Base-by-base conservation (phyloP, 1,140 invertebrate genomes). In the Papilio helenus region DNA sequence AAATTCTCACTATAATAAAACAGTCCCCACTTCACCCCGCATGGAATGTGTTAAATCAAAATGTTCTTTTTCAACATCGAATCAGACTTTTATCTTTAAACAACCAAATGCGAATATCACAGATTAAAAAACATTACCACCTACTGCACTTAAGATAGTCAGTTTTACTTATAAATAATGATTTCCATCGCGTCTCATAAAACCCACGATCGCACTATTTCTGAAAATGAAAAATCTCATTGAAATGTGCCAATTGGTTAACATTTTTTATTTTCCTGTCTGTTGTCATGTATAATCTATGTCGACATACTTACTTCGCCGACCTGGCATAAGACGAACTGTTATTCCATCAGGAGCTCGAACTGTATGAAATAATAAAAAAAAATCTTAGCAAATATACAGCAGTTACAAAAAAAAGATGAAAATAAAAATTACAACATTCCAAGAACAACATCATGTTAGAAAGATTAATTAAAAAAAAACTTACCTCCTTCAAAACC, bases 101-200 rank as follows among this genome's bases (percentile, higher is more conserved):
- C 81, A 90, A 93, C 93, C 93, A 94, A 94, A 94, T 94, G 93
- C 93, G 93, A 94, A 94, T 93, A 94, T 93, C 92, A 94, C 93
- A 94, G 93, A 92, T 91, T 80, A 51, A 84, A 88, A 84, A 83
- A 85, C 87, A 84, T 84, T 81, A 61, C 84, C 34, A 29, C 84
- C 89, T 89, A 93, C 92, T 94, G 93, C 93, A 94, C 93, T 93
- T 93, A 93, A 93, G 92, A 90, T 87, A 90, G 89, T 85, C 68
- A 84, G 81, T 79, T 78, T 79, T 80, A 82, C 80, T 85, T 83
- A 83, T 81, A 82, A 82, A 77, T 88, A 84, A 80, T 80, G 81
- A 83, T 86, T 84, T 83, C 68, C 80, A 79, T 80, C 84, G 83
- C 86, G 81, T 88, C 85, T 95, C 91, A 95, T 93, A 95, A 94